Evolutionary conservation across 2,797 vertebrate genomes (phyloP).

Genomic region (Kryptolebias ocellatus): DNA sequence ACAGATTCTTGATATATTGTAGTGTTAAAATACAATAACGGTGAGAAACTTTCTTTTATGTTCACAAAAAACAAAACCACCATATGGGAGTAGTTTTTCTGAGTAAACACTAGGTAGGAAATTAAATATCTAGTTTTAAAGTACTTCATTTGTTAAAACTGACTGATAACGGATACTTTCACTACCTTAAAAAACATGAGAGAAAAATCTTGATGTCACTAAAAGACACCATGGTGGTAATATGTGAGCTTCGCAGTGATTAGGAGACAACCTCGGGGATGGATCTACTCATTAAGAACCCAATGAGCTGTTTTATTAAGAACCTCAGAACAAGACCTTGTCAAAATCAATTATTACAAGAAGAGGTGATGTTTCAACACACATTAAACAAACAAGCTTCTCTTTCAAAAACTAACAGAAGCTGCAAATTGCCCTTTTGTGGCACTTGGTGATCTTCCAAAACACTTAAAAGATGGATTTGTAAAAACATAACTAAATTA

Average conservation of each 20-base stretch:
- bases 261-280: constrained; percentile 1
- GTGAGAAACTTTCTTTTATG: too few species aligned
- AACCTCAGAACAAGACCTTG: neutral
- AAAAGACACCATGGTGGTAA: neutral
- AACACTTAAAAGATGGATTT: too few species aligned
- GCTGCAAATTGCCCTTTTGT: neutral
- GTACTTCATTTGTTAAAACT: too few species aligned
- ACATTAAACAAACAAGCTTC: constrained; percentile 7
- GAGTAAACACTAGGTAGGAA: too few species aligned
- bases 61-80: too few species aligned
- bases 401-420: neutral
- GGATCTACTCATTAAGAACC: constrained; percentile 13
- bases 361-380: neutral
- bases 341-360: constrained; percentile 9
- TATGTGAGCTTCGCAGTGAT: neutral
- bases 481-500: too few species aligned
- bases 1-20: too few species aligned
- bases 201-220: neutral
- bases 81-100: too few species aligned
- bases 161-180: neutral
- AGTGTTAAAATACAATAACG: too few species aligned
- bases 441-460: too few species aligned
- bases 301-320: neutral
- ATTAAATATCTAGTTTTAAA: too few species aligned
- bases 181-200: neutral